A percentile compares a stretch with the other conserved stretches of the same genome.
Evolutionary conservation across 2,888 invertebrate genomes (phyloP).

Genomic region (Scaptomyza cyrtandrae): DNA sequence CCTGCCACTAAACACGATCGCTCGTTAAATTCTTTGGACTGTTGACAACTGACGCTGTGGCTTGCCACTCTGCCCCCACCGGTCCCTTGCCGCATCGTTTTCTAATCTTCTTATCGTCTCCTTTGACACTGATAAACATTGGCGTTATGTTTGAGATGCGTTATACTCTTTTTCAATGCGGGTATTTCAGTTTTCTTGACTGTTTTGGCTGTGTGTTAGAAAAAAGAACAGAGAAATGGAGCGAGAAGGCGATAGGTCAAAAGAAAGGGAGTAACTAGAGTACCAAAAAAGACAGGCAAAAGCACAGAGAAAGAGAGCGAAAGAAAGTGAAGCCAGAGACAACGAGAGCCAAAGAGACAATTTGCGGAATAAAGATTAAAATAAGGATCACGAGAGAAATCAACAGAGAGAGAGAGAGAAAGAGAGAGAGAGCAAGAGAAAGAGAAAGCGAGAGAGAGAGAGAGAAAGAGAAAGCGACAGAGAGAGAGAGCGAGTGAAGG

Average conservation of each 20-base stretch:
- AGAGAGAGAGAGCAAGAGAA: neutral
- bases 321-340: neutral
- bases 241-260: neutral
- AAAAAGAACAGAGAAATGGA: neutral
- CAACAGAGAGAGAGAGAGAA: neutral
- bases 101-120: conserved; percentile 29
- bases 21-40: conserved; percentile 18
- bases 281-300: neutral
- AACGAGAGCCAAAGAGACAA: too few relatives aligned
- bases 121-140: conserved; percentile 28
- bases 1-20: conserved; percentile 37
- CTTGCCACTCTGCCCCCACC: neutral
- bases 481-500: too few relatives aligned
- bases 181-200: neutral
- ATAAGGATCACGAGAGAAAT: too few relatives aligned
- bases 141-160: conserved; percentile 3
- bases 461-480: neutral
- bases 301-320: neutral
- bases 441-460: neutral
- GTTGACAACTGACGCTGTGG: conserved; percentile 48
- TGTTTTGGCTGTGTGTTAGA: neutral
- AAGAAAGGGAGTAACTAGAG: too few relatives aligned
- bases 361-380: too few relatives aligned
- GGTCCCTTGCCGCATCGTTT: neutral
- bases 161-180: conserved; percentile 1